Evolutionary conservation across 2,797 vertebrate species (phyloP), one percentile per base, ranked within the genome.

Genomic region (Girardinus metallicus): DNA sequence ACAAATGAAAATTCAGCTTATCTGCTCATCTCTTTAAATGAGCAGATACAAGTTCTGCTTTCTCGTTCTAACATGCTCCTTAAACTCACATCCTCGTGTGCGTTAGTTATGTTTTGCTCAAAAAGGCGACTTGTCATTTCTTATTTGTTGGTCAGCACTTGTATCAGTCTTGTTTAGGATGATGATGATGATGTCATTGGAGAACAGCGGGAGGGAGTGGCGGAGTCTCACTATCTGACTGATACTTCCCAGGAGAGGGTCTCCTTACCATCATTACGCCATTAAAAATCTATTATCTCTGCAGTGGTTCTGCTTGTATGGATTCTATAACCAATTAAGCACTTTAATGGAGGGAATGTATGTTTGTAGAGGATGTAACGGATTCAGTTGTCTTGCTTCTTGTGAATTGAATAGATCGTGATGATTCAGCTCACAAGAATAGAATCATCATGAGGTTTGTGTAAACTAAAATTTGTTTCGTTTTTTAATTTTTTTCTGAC

Each of bases 261-360:
- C 91, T 89, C 85, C 91, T 95, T 95, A 93, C 94, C 92, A 92
- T 94, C 92, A 93, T 92, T 46, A 86, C 83, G 92, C 92, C 92
- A 95, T 95, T 95, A 94, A 93, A 96, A 95, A 96, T 95, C 95
- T 92, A 93, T 96, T 95, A 96, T 94, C 90, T 87, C 86, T 93
- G 88, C 86, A 91, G 90, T 85, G 90, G 89, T 91, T 90, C 89
- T 92, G 93, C 89, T 82, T 90, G 83, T 94, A 94, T 95, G 85
- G 93, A 94, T 95, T 87, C 89, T 94, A 93, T 93, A 92, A 95
- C 93, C 91, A 92, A 92, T 95, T 92, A 92, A 75, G 88, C 80
- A 75, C 88, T 89, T 90, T 84, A 90, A 93, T 94, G 88, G 88
- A 86, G 85, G 83, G 83, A 74, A 86, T 85, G 87, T 86, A 73